A percentile compares a stretch with the other conserved stretches of the same genome.
These are phyloP conservation scores for Drosophila funebris DNA, from an alignment of 1,140 invertebrate genomes.

Conservation along the genomic window DNA sequence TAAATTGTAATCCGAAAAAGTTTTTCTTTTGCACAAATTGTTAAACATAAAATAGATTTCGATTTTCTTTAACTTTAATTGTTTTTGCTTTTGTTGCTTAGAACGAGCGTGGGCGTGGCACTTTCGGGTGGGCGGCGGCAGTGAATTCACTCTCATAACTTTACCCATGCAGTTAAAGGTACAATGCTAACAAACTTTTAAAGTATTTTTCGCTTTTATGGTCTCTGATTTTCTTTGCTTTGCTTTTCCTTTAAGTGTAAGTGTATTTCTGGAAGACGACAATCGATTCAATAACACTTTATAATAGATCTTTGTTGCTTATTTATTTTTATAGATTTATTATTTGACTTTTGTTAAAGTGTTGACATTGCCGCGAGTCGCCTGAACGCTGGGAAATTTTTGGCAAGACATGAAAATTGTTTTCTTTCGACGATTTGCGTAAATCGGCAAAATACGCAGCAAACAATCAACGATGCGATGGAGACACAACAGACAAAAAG, in stretches of 20 bases:
- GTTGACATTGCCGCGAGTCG: constrained; percentile 59
- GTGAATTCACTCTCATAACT: constrained; percentile 81
- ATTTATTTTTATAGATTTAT: constrained; percentile 18
- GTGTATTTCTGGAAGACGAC: neutral
- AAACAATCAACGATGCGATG: constrained; percentile 1
- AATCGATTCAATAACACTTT: constrained; percentile 4
- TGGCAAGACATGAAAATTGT: constrained; percentile 75
- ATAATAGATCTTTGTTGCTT: neutral
- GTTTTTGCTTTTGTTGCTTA: constrained; percentile 59
- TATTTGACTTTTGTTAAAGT: constrained; percentile 40
- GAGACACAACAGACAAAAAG: constrained; percentile 11
- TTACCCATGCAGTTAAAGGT: constrained; percentile 72
- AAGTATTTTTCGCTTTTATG: constrained; percentile 18
- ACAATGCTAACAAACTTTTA: constrained; percentile 41
- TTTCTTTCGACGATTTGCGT: constrained; percentile 61
- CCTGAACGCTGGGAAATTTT: constrained; percentile 51
- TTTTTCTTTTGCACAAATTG: constrained; percentile 81
- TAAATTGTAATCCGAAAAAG: constrained; percentile 65
- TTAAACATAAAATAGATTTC: constrained; percentile 82
- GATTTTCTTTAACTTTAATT: constrained; percentile 73
- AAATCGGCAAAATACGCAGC: constrained; percentile 36
- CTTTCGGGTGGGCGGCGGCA: constrained; percentile 61
- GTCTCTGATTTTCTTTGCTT: constrained; percentile 18
- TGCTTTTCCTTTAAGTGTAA: constrained; percentile 6
- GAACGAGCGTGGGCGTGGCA: constrained; percentile 58